phyloP scores from a whole-genome alignment of 2,888 invertebrate genomes.

The Caenorhabditis sp. region DNA sequence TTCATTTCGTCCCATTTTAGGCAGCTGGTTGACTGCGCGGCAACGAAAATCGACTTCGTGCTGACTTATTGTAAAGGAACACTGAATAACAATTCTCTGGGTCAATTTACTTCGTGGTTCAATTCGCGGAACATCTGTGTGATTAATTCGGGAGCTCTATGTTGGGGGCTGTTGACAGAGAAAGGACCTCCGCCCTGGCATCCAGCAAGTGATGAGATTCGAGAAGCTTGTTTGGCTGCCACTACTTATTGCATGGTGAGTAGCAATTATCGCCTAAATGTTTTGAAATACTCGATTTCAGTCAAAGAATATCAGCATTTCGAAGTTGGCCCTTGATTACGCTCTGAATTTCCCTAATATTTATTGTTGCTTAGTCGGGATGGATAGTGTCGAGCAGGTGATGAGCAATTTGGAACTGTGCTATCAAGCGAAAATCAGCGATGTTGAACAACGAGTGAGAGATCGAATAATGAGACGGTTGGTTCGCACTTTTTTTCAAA shows the following conservation, averaged over 20 bases:
- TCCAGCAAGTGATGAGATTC: constrained; percentile 78
- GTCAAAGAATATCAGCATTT: constrained; percentile 61
- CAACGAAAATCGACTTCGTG: constrained; percentile 78
- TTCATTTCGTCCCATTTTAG: no score
- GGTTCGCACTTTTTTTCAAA: neutral
- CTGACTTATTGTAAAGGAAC: constrained; percentile 84
- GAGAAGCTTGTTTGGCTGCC: constrained; percentile 52
- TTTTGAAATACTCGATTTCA: no score
- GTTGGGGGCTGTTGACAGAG: constrained; percentile 84
- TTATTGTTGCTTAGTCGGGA: constrained; percentile 55
- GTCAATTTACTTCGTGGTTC: constrained; percentile 81
- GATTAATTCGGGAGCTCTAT: constrained; percentile 84
- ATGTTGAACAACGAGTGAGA: constrained; percentile 57
- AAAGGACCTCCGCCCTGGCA: constrained; percentile 84
- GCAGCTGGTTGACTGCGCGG: constrained; percentile 72
- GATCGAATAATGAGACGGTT: constrained; percentile 65
- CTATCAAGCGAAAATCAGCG: constrained; percentile 32
- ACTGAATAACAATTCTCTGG: constrained; percentile 82
- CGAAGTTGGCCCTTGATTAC: constrained; percentile 59
- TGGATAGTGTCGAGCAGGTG: constrained; percentile 52
- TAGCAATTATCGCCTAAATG: neutral
- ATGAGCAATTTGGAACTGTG: constrained; percentile 40
- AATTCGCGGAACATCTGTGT: constrained; percentile 81
- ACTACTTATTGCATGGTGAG: constrained; percentile 45
- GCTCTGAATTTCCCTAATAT: constrained; percentile 59